Evolutionary conservation across 2,888 invertebrate genomes (phyloP), one percentile per base, ranked within the genome.

Genomic region (Laothoe populi): DNA sequence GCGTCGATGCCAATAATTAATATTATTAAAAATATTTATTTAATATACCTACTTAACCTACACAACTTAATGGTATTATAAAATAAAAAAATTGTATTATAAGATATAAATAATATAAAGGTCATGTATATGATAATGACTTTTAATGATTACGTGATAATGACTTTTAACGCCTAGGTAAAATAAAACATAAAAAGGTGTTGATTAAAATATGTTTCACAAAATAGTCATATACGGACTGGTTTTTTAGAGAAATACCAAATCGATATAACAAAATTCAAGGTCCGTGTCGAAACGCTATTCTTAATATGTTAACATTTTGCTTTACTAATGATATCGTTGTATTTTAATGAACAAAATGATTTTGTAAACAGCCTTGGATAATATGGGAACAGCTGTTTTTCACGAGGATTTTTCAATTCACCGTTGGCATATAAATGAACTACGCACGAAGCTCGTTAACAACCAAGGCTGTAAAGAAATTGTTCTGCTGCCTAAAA

Each of bases 401-500:
- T 44, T 46, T 24, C 21, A 68, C 57, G 23, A 59, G 63, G 63
- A 66, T 69, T 64, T 66, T 68, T 35, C 59, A 61, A 62, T 64
- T 65, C 62, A 57, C 69, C 69, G 66, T 68, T 78, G 74, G 73
- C 69, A 68, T 70, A 49, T 21, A 60, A 49, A 24, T 23, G 40
- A 38, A 60, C 24, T 40, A 13, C 19, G 31, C 19, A 26, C 38
- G 8, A 0, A 16, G 38, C 19, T 23, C 11, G 31, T 24, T 26
- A 40, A 23, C 53, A 13, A 26, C 68, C 78, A 81, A 86, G 84
- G 84, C 78, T 40, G 19, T 8, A 16, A 58, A 59, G 67, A 62
- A 64, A 19, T 42, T 49, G 42, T 19, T 42, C 64, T 66, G 71
- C 66, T 62, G 42, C 48, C 19, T 46, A 40, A 58, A 49, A 38